Conservation (phyloP, 2,113 vertebrate genomes). For the Stegostoma tigrinum region DNA sequence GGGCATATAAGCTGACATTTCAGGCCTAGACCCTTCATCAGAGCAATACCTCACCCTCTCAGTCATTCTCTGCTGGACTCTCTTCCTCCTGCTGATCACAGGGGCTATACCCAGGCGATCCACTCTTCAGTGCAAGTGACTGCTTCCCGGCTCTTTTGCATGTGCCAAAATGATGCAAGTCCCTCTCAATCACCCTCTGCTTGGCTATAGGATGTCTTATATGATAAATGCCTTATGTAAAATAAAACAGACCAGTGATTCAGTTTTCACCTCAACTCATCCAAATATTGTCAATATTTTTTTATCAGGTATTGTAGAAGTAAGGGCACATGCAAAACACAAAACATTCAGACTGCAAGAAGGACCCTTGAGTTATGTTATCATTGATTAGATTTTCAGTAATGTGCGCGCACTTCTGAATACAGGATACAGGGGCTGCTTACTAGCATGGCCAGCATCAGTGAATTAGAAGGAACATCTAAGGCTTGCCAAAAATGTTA, state of each 20-base stretch:
- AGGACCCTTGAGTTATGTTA: background rate
- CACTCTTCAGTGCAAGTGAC: too few species aligned
- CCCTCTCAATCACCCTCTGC: too few species aligned
- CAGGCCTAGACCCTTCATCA: too few species aligned
- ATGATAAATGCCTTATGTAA: too few species aligned
- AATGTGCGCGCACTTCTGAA: background rate
- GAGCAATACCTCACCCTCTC: too few species aligned
- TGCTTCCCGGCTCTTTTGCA: too few species aligned
- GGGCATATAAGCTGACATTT: too few species aligned
- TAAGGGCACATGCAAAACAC: background rate
- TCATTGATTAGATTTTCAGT: background rate
- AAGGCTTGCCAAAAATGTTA: background rate
- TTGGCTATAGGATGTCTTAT: background rate
- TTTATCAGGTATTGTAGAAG: background rate
- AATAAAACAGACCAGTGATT: background rate
- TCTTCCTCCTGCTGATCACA: too few species aligned
- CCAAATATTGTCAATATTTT: background rate
- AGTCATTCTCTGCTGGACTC: too few species aligned
- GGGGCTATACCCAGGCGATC: too few species aligned
- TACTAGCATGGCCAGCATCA: background rate
- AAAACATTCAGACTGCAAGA: background rate
- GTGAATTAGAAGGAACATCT: background rate
- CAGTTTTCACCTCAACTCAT: background rate
- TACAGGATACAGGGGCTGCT: background rate
- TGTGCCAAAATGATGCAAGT: too few species aligned